These are phyloP conservation scores for Catharus bicknelli DNA, from an alignment of 2,113 vertebrate species.

Conservation along the genomic window DNA sequence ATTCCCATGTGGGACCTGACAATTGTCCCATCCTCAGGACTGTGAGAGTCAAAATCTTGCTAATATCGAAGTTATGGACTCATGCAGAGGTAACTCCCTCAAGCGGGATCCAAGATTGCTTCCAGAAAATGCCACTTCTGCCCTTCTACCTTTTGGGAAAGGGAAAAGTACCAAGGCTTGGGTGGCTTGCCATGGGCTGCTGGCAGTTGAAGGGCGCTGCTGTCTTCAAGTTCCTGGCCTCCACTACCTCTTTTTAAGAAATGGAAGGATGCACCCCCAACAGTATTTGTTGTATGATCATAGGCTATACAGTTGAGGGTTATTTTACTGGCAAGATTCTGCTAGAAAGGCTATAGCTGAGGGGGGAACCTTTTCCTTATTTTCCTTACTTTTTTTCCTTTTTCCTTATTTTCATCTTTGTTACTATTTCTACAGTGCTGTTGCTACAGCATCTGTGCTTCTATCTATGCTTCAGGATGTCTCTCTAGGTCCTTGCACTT, in stretches of 20 bases:
- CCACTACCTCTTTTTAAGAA: neutral
- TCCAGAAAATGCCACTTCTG: neutral
- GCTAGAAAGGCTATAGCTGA: neutral
- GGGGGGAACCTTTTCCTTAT: neutral
- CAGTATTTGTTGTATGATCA: neutral
- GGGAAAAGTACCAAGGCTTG: neutral
- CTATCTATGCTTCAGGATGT: neutral
- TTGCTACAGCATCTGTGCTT: neutral
- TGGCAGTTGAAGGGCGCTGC: neutral
- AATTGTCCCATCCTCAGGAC: accelerated
- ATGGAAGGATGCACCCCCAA: accelerated
- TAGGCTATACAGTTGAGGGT: neutral
- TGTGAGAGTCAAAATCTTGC: neutral
- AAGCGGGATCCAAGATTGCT: neutral
- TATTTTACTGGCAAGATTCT: neutral
- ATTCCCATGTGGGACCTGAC: neutral
- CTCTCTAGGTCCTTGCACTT: neutral
- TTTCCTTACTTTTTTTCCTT: neutral
- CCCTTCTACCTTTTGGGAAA: neutral
- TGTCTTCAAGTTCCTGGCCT: neutral
- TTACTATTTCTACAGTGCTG: neutral
- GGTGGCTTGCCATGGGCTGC: neutral
- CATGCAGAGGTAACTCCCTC: neutral
- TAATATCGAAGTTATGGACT: neutral
- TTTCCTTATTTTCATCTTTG: neutral